Base-by-base conservation (phyloP, 1,140 invertebrate genomes). In the Drosophila rhopaloa region DNA sequence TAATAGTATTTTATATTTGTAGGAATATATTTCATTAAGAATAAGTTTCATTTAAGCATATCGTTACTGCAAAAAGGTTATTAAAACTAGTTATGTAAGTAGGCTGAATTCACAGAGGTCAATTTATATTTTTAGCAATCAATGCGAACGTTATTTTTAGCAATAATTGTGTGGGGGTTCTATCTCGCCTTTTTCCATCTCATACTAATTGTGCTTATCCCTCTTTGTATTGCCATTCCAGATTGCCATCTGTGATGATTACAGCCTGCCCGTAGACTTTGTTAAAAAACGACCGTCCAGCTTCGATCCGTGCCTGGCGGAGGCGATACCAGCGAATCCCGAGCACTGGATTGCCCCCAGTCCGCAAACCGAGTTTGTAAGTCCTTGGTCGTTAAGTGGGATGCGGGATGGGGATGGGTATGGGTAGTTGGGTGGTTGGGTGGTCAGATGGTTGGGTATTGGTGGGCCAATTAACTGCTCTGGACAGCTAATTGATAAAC, bases 201-300 rank as follows among this genome's bases (percentile, higher is more conserved):
- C 16, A 7, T 13, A 41, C 19, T 35, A 35, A 65, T 24, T 65
- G 19, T 35, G 4, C 43, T 37, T 10, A 9, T 76, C 11, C 57
- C 8, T 68, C n/a, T 41, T 9, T 35, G 11, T 56, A 6, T 53
- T 37, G 3, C 41, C 61, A 95, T 95, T 6, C 14, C 94, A 96
- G 96, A 94, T 96, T 68, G 95, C 95, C 48, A 93, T 96, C 66
- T 96, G 96, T 92, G 96, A 96, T 81, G 96, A 96, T 89, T 96
- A 96, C 92, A 96, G 95, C 93, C 93, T 96, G 54, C 96, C 96
- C 24, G 95, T 96, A 68, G 96, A 96, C 90, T 96, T 96, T 92
- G 95, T 96, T 68, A 95, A 95, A 90, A 94, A 93, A 93, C 93
- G 95, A 88, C 94, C 94, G 60, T 94, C 93, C 71, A 95, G 94